phyloP scores from a whole-genome alignment of 2,888 invertebrate species.

The Oxyteleia sp. region DNA sequence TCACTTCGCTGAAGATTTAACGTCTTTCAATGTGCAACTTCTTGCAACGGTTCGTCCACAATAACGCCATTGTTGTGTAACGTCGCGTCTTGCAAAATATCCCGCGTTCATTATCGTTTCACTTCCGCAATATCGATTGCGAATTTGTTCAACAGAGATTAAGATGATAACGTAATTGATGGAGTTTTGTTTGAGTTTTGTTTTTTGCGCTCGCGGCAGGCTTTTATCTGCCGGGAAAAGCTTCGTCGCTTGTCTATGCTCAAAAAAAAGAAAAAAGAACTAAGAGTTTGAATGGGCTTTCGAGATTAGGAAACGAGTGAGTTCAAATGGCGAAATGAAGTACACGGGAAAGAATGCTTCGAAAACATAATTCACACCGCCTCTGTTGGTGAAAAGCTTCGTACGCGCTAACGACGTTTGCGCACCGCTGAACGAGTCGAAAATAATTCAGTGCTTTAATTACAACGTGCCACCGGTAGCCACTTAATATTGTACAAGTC shows the following conservation, averaged over 20 bases:
- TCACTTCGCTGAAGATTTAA: conserved; percentile 16
- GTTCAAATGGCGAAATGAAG: conserved; percentile 37
- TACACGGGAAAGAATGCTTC: conserved; percentile 51
- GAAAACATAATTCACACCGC: conserved; percentile 79
- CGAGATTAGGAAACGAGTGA: conserved; percentile 19
- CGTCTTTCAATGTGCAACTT: conserved; percentile 13
- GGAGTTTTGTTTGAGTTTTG: neutral
- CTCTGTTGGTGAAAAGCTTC: conserved; percentile 79
- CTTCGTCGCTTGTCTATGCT: neutral
- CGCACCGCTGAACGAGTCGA: conserved; percentile 81
- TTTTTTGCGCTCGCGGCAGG: neutral
- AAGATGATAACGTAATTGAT: neutral
- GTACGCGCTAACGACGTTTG: conserved; percentile 82
- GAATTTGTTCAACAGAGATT: conserved; percentile 12
- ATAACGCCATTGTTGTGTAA: conserved; percentile 15
- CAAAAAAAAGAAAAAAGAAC: neutral
- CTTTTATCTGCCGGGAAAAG: conserved; percentile 13
- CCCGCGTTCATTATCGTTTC: neutral
- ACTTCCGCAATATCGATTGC: conserved; percentile 21
- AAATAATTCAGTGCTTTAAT: conserved; percentile 86
- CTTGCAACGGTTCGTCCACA: conserved; percentile 23
- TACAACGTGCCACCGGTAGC: conserved; percentile 79
- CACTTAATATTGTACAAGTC: conserved; percentile 79
- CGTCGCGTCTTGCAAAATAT: conserved; percentile 14
- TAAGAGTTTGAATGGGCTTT: conserved; percentile 17